A percentile compares a stretch with the other conserved stretches of the same genome.
Conservation (phyloP, 2,888 invertebrate species). For the Drosophila maculinotata region DNA sequence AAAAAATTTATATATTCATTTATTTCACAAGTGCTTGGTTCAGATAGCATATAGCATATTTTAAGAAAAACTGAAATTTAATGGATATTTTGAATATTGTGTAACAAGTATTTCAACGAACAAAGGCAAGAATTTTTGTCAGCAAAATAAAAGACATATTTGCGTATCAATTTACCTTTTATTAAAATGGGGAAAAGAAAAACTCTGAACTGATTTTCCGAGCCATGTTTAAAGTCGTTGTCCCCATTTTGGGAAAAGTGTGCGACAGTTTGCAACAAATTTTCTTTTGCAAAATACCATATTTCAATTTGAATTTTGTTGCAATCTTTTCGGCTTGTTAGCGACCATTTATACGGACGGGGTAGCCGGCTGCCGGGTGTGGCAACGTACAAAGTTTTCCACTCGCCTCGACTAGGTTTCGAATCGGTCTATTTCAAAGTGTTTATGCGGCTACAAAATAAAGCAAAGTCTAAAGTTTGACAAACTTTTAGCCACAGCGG, state of each 20-base stretch:
- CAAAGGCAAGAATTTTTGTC: no score
- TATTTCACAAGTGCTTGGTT: no score
- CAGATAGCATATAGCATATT: no score
- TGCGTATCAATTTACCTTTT: no score
- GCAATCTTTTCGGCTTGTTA: slow-evolving; percentile 74
- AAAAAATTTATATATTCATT: no score
- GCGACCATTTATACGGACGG: slow-evolving; percentile 50
- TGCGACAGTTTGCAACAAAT: slow-evolving; percentile 49
- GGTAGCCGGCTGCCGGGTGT: neutral
- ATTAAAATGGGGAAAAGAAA: no score
- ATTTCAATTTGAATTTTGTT: slow-evolving; percentile 74
- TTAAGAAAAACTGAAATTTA: no score
- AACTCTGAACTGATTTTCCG: neutral
- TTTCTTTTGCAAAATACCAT: slow-evolving; percentile 35
- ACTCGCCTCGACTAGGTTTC: slow-evolving; percentile 46
- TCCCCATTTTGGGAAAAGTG: slow-evolving; percentile 18
- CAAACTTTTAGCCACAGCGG: slow-evolving; percentile 66
- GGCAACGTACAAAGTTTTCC: slow-evolving; percentile 50
- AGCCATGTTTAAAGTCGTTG: neutral
- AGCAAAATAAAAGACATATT: no score
- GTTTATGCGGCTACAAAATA: slow-evolving; percentile 79
- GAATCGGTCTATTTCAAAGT: slow-evolving; percentile 75
- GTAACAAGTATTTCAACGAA: no score
- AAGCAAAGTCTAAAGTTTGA: slow-evolving; percentile 67
- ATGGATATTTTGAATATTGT: no score